Conservation (phyloP, 2,888 invertebrate species). For the Chrysodeixis includens region DNA sequence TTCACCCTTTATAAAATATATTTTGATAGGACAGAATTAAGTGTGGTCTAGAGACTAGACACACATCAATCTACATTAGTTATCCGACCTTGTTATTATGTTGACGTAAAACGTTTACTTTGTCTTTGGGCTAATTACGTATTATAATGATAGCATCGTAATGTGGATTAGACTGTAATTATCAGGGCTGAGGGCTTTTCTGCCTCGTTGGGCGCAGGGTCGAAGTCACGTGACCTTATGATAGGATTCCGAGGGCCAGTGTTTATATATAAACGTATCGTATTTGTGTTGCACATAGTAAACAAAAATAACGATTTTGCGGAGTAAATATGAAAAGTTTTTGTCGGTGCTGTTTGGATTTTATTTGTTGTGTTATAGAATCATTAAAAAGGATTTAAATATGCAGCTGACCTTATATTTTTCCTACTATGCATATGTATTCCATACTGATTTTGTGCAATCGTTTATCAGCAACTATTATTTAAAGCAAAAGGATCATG, state of each 20-base stretch:
- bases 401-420: too few relatives aligned
- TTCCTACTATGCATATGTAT: too few relatives aligned
- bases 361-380: too few relatives aligned
- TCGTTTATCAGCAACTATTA: too few relatives aligned
- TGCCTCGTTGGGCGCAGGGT: constrained; percentile 1
- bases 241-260: constrained; percentile 4
- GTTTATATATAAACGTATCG: neutral
- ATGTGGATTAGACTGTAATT: constrained; percentile 2
- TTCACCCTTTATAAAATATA: constrained; percentile 27
- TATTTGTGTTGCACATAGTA: neutral
- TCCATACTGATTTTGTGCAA: too few relatives aligned
- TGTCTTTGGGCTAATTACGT: constrained; percentile 7
- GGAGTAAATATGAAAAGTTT: neutral
- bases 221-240: constrained; percentile 1
- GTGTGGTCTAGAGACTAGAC: constrained; percentile 55
- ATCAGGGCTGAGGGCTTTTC: constrained; percentile 2
- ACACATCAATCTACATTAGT: constrained; percentile 41
- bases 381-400: too few relatives aligned
- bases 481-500: too few relatives aligned
- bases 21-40: constrained; percentile 17
- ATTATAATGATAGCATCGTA: neutral
- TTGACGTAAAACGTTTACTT: constrained; percentile 10
- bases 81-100: constrained; percentile 12
- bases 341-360: too few relatives aligned
- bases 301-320: neutral